A percentile compares a stretch with the other conserved stretches of the same genome.
These are phyloP conservation scores for Melanotus villosus DNA, from an alignment of 2,888 invertebrate genomes.

Conservation along the genomic window DNA sequence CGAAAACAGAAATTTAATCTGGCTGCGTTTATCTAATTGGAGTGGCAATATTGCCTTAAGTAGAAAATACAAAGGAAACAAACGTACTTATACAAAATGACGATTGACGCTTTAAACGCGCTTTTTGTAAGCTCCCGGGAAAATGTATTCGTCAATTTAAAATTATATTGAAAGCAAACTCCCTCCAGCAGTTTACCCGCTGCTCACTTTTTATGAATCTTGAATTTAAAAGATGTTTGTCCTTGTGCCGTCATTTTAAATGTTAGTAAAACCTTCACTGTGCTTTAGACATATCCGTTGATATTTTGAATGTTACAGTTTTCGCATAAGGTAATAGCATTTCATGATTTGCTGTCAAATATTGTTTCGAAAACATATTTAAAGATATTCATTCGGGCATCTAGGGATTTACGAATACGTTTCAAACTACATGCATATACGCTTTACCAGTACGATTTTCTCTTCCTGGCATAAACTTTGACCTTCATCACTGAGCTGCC, in stretches of 20 bases:
- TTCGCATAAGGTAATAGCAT: no score
- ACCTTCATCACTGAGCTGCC: no score
- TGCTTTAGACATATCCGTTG: not conserved
- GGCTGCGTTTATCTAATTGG: not conserved
- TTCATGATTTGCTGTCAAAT: no score
- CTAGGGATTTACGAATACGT: no score
- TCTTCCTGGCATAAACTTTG: no score
- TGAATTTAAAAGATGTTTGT: constrained; percentile 3
- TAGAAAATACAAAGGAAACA: constrained; percentile 2
- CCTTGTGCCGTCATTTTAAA: not conserved
- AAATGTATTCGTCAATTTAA: constrained; percentile 8
- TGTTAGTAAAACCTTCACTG: not conserved
- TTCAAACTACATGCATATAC: no score
- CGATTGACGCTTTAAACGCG: not conserved
- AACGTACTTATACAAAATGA: not conserved
- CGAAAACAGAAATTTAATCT: constrained; percentile 1
- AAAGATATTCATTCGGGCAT: no score
- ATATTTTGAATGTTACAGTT: not conserved
- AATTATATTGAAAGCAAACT: constrained; percentile 17
- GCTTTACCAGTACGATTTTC: no score
- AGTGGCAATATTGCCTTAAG: not conserved
- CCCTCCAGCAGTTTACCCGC: constrained; percentile 7
- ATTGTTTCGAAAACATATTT: no score
- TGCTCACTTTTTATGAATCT: constrained; percentile 12
- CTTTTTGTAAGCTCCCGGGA: not conserved